Evolutionary conservation across 2,797 vertebrate genomes (phyloP), one percentile per base, ranked within the genome.

Genomic region (Platalea minor): DNA sequence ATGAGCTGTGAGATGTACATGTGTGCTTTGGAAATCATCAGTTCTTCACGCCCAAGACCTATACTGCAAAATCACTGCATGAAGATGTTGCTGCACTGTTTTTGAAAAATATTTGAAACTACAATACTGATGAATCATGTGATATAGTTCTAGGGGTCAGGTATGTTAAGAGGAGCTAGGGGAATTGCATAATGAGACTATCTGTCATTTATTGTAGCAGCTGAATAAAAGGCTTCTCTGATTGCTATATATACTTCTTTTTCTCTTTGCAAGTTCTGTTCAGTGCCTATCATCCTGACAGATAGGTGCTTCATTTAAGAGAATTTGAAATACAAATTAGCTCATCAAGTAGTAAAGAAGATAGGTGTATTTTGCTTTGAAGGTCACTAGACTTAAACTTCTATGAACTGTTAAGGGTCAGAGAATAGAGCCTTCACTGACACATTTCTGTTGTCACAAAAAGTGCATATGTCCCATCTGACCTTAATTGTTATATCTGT

Each of bases 291-390:
- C 96, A 96, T 95, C 23, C 81, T 97, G 94, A 95, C 91, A 95
- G 88, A 95, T 94, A 82, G 85, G 31, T 94, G 85, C 59, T 93
- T 96, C 85, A 53, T 80, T 92, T 94, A 78, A 75, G 63, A 83
- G 67, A 85, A 89, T 94, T 91, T 96, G 89, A 96, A 97, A 96
- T 88, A 95, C 87, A 96, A 92, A 96, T 95, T 61, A 92, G 67
- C 83, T 94, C 87, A 94, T 96, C 84, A 85, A 80, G 39, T 94
- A 94, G 89, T 96, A 95, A 92, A 88, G 72, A 81, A 78, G 65
- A 85, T 91, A 61, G n/a, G 31, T 92, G 14, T 65, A 31, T 91
- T 92, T 89, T 92, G 33, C 65, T 88, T 87, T 88, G 89, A 94
- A 93, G 81, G 94, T 97, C 94, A 89, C 65, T 76, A 78, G 37